Conservation (phyloP, 2,113 vertebrate genomes). For the Synodontis membranacea region DNA sequence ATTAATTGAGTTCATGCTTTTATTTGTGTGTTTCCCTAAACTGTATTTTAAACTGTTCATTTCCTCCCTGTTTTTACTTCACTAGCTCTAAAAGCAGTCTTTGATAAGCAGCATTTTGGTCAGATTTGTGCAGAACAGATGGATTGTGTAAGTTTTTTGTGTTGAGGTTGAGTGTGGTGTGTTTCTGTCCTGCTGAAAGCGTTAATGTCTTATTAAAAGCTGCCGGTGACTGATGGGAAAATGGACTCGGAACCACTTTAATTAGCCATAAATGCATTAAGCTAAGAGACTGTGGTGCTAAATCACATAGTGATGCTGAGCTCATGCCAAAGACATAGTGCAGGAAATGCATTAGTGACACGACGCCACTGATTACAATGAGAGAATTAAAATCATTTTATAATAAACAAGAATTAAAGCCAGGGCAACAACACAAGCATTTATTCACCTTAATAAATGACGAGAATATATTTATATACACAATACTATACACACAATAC, state of each 20-base stretch:
- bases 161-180: background rate
- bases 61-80: background rate
- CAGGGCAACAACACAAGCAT: background rate
- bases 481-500: background rate
- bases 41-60: no score
- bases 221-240: slow-evolving; percentile 33
- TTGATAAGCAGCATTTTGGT: background rate
- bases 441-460: background rate
- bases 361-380: background rate
- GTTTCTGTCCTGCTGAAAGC: background rate
- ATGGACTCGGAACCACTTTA: slow-evolving; percentile 7
- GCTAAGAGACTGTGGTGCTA: slow-evolving; percentile 23
- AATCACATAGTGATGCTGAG: slow-evolving; percentile 1
- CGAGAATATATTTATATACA: background rate
- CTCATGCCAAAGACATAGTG: background rate
- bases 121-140: background rate
- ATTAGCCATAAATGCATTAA: slow-evolving; percentile 40
- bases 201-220: background rate
- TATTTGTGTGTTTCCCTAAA: background rate
- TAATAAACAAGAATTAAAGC: background rate
- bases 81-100: background rate
- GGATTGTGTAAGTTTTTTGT: background rate
- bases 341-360: slow-evolving; percentile 3
- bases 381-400: slow-evolving; percentile 21
- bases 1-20: background rate